Conservation (phyloP, 2,113 vertebrate species). For the Castor canadensis region DNA sequence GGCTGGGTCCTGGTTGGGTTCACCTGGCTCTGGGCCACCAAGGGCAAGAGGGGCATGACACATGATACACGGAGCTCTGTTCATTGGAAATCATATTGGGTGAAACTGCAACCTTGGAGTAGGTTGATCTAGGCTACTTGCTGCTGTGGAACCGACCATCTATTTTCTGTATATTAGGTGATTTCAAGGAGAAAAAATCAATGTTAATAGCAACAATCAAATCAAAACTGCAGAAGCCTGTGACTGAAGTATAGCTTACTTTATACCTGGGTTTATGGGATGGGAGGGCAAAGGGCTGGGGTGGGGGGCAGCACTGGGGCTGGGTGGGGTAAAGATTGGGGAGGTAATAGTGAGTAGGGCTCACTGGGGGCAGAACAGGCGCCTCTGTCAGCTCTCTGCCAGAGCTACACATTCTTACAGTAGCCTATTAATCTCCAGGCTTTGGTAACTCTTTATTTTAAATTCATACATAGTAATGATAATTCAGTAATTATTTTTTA, state of each 20-base stretch:
- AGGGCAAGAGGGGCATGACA: rapidly evolving
- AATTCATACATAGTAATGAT: background rate
- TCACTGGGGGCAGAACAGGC: background rate
- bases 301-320: rapidly evolving
- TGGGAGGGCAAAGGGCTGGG: background rate
- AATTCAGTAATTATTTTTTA: background rate
- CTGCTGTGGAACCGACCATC: background rate
- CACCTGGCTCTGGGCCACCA: background rate
- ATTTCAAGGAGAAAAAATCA: slow-evolving; percentile 40
- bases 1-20: background rate
- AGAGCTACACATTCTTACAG: no score
- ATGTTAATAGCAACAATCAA: slow-evolving; percentile 55
- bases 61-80: background rate
- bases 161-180: slow-evolving; percentile 52
- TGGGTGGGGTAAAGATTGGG: background rate
- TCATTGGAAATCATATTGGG: background rate
- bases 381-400: background rate
- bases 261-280: background rate
- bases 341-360: background rate
- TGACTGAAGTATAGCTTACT: background rate
- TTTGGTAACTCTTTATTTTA: background rate
- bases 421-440: background rate
- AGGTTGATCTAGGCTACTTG: slow-evolving; percentile 11
- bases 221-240: background rate
- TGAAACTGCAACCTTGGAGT: background rate